Percentiles rank a stretch among this genome's conserved stretches.
These are phyloP conservation scores for Anoura caudifer DNA, from an alignment of 2,113 vertebrate genomes.

Conservation along the genomic window DNA sequence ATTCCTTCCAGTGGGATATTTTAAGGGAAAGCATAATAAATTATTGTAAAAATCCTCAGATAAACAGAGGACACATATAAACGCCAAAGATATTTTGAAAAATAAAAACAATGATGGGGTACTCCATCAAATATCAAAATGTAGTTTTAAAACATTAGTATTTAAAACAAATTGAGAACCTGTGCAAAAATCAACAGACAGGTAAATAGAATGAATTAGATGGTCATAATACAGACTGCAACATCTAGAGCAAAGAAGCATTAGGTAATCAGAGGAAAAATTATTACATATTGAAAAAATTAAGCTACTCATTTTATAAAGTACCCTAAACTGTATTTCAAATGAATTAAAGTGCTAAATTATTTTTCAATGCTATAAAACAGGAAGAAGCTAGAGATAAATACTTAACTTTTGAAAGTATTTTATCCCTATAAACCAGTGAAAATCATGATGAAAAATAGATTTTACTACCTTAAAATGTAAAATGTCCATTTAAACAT, in stretches of 20 bases:
- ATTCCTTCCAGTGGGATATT: neutral
- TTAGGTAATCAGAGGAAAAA: neutral
- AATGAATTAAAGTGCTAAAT: neutral
- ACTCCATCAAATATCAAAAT: neutral
- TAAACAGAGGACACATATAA: neutral
- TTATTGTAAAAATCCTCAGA: constrained; percentile 1
- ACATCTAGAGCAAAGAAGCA: neutral
- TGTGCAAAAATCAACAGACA: neutral
- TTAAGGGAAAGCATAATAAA: neutral
- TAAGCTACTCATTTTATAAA: neutral
- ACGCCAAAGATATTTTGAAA: neutral
- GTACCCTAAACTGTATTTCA: neutral
- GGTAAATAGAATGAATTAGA: neutral
- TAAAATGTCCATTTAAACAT: constrained; percentile 22
- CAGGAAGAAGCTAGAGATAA: neutral
- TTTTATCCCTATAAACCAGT: neutral
- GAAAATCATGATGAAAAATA: neutral
- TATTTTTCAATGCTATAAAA: neutral
- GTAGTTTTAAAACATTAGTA: constrained; percentile 8
- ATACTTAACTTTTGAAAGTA: neutral
- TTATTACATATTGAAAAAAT: neutral
- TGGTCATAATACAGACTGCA: neutral
- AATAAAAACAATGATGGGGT: neutral
- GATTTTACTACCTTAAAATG: constrained; percentile 7
- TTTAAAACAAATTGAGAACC: constrained; percentile 11